phyloP scores from a whole-genome alignment of 2,113 vertebrate species.

The Archilochus colubris region DNA sequence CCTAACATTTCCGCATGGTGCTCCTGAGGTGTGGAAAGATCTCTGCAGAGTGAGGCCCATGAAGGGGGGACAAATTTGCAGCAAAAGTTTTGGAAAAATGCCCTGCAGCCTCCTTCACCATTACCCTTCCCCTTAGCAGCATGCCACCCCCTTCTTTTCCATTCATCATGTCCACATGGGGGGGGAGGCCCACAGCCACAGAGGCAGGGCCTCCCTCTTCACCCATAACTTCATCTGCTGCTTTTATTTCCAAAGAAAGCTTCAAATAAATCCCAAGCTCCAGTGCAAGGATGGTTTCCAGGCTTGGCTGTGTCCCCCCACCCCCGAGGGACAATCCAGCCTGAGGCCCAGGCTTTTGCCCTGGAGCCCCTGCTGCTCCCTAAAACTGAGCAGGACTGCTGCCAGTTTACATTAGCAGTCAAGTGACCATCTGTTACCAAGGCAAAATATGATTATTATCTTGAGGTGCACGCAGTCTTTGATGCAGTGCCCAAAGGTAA shows the following conservation, averaged over 20 bases:
- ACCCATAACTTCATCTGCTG: background rate
- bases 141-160: background rate
- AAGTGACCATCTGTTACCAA: slow-evolving; percentile 26
- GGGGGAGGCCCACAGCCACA: background rate
- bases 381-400: background rate
- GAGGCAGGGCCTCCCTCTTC: background rate
- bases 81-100: slow-evolving; percentile 33
- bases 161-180: background rate
- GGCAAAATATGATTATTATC: background rate
- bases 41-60: slow-evolving; percentile 49
- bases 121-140: background rate
- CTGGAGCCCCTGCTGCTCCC: background rate
- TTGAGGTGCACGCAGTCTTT: background rate
- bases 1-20: slow-evolving; percentile 27
- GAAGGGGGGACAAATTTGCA: background rate
- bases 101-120: background rate
- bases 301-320: background rate
- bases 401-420: background rate
- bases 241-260: background rate
- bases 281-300: background rate
- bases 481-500: slow-evolving; percentile 5
- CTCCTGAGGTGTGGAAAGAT: slow-evolving; percentile 46
- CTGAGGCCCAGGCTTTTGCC: background rate
- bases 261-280: background rate
- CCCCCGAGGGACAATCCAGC: background rate